Evolutionary conservation across 1,140 invertebrate species (phyloP).

Genomic region (Camponotus floridanus): DNA sequence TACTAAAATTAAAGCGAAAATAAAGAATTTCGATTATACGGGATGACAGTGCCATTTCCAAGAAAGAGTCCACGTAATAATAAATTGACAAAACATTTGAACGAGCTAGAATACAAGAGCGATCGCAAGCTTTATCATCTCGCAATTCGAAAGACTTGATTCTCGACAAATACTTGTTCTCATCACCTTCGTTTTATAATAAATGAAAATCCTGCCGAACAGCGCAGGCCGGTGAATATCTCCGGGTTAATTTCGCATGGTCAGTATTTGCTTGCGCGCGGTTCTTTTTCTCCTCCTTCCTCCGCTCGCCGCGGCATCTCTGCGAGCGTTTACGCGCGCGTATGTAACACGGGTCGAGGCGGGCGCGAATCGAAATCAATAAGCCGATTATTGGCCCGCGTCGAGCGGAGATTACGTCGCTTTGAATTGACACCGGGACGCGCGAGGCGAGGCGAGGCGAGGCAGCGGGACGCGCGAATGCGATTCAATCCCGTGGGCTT

Average conservation of each 20-base stretch:
- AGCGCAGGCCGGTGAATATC: no score
- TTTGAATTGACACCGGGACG: conserved; percentile 79
- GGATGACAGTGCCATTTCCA: neutral
- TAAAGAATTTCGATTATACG: neutral
- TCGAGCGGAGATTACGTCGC: conserved; percentile 81
- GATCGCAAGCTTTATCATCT: no score
- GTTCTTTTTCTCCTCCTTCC: neutral
- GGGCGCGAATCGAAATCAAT: conserved; percentile 80
- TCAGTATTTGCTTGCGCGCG: no score
- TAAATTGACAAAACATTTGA: no score
- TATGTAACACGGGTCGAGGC: conserved; percentile 43
- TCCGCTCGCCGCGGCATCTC: neutral
- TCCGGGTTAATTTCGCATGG: no score
- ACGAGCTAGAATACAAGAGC: no score
- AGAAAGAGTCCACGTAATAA: neutral
- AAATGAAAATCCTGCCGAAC: no score
- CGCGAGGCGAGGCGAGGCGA: conserved; percentile 56
- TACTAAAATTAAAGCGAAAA: neutral
- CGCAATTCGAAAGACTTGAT: no score
- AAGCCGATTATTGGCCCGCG: conserved; percentile 80
- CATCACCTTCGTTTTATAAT: no score
- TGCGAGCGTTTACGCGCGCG: neutral
- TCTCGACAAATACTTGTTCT: no score
- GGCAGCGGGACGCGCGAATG: conserved; percentile 63
- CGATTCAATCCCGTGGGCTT: conserved; percentile 77